These are phyloP conservation scores for Philopedon plagiatum DNA, from an alignment of 2,888 invertebrate genomes.

Conservation along the genomic window DNA sequence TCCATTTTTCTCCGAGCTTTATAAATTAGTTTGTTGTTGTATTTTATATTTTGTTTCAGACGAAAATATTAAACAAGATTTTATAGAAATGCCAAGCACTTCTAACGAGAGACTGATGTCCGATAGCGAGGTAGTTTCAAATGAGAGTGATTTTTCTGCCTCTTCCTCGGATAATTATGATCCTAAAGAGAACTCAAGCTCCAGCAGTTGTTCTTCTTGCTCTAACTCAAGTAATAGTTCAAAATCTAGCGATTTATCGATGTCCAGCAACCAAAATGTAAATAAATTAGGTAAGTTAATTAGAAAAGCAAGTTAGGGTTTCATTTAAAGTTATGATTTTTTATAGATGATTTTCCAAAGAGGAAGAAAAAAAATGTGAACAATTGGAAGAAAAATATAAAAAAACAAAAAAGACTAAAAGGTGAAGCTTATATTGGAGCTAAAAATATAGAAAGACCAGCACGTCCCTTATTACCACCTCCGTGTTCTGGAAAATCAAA, in stretches of 20 bases:
- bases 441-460: slow-evolving; percentile 2
- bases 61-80: neutral
- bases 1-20: too few relatives aligned
- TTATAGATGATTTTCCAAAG: neutral
- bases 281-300: too few relatives aligned
- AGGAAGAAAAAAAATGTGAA: neutral
- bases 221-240: neutral
- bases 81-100: too few relatives aligned
- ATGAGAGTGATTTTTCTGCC: neutral
- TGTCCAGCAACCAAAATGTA: too few relatives aligned
- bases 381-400: neutral
- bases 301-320: neutral
- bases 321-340: neutral
- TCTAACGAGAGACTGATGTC: too few relatives aligned
- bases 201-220: neutral
- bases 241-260: too few relatives aligned
- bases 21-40: too few relatives aligned
- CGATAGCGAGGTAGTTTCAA: neutral
- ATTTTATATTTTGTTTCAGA: neutral
- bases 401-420: too few relatives aligned
- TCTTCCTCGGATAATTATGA: neutral
- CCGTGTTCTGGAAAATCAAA: slow-evolving; percentile 13
- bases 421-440: too few relatives aligned
- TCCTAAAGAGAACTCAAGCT: neutral
- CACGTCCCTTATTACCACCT: slow-evolving; percentile 3